A percentile compares a stretch with the other conserved stretches of the same genome.
Evolutionary conservation across 1,140 invertebrate genomes (phyloP).

Genomic region (Acromyrmex charruanus): DNA sequence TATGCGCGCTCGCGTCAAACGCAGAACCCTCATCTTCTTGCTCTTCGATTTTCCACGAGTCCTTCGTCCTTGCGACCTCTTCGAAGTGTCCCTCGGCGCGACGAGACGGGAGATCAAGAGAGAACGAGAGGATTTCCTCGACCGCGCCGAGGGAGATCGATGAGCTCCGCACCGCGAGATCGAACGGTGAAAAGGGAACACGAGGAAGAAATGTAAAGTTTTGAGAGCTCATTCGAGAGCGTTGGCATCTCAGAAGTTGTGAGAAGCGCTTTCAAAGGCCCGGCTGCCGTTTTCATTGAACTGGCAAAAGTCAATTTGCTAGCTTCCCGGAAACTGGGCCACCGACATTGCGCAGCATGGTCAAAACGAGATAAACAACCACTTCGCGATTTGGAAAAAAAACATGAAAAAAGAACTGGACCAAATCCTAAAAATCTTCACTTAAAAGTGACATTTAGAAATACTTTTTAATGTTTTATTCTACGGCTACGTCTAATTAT

Average conservation of each 20-base stretch:
- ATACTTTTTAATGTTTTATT: neutral
- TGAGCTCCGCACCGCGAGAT: constrained; percentile 37
- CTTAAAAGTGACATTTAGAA: neutral
- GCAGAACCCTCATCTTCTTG: constrained; percentile 3
- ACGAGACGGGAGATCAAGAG: neutral
- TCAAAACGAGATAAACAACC: constrained; percentile 40
- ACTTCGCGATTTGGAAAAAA: constrained; percentile 10
- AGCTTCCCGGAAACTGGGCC: constrained; percentile 58
- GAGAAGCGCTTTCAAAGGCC: constrained; percentile 47
- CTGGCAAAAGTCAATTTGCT: constrained; percentile 67
- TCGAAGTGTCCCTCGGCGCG: constrained; percentile 50
- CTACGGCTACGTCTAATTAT: neutral
- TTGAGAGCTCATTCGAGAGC: constrained; percentile 50
- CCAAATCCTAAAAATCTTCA: neutral
- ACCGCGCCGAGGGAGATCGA: constrained; percentile 51
- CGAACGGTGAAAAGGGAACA: constrained; percentile 30
- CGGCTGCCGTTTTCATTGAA: constrained; percentile 57
- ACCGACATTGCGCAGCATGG: constrained; percentile 33
- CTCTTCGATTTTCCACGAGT: constrained; percentile 49
- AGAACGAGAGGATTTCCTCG: constrained; percentile 39
- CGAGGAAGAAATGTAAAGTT: constrained; percentile 67
- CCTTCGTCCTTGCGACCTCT: constrained; percentile 33
- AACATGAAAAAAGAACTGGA: neutral
- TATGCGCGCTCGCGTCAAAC: constrained; percentile 37
- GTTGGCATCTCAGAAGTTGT: constrained; percentile 62